Evolutionary conservation across 2,888 invertebrate genomes (phyloP).

Genomic region (Papilio elwesi): DNA sequence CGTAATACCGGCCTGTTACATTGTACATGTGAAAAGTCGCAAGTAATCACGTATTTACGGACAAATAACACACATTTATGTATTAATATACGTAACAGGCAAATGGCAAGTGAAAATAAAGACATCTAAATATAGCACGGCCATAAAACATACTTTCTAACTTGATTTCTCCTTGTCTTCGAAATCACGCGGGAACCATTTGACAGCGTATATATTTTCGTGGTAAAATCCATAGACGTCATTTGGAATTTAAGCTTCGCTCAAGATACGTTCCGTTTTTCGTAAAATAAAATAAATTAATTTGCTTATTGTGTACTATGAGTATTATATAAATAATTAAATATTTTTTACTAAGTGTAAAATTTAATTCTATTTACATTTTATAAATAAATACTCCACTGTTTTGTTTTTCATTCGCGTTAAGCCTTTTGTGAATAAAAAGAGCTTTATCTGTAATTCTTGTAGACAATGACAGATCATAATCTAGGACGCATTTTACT

Average conservation of each 20-base stretch:
- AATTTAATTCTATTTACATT: conserved; percentile 6
- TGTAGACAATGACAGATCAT: too few species aligned
- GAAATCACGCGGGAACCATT: conserved; percentile 26
- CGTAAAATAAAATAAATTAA: not conserved
- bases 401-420: conserved; percentile 43
- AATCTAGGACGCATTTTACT: too few species aligned
- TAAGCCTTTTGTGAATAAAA: not conserved
- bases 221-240: conserved; percentile 25
- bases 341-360: not conserved
- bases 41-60: conserved; percentile 26
- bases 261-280: conserved; percentile 9
- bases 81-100: conserved; percentile 24
- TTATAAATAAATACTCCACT: conserved; percentile 41
- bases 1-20: not conserved
- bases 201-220: conserved; percentile 38
- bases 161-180: conserved; percentile 25
- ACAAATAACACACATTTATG: conserved; percentile 27
- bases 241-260: conserved; percentile 24
- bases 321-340: not conserved
- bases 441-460: too few species aligned
- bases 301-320: not conserved
- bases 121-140: conserved; percentile 21
- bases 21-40: conserved; percentile 18
- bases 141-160: conserved; percentile 32
- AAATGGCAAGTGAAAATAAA: conserved; percentile 29